These are phyloP conservation scores for Ranitomeya imitator DNA, from an alignment of 2,113 vertebrate species.

Conservation along the genomic window DNA sequence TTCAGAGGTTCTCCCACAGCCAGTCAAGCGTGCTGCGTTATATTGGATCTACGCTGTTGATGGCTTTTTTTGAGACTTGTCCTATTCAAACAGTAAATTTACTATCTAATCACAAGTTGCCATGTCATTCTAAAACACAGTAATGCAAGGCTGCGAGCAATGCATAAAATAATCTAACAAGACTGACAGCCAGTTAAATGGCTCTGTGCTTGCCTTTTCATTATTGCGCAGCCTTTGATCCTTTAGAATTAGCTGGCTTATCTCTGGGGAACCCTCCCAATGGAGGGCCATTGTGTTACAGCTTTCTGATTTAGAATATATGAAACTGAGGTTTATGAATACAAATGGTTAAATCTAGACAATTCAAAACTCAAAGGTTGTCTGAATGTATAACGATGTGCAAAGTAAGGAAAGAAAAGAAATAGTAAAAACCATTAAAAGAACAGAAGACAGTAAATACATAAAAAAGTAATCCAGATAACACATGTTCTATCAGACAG, in stretches of 20 bases:
- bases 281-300: background rate
- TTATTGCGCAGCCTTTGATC: constrained; percentile 59
- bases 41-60: constrained; percentile 60
- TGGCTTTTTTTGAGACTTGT: constrained; percentile 60
- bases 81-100: constrained; percentile 67
- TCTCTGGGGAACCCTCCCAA: constrained; percentile 45
- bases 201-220: constrained; percentile 59
- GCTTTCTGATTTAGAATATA: constrained; percentile 22
- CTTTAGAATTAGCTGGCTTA: constrained; percentile 55
- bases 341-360: constrained; percentile 32
- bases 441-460: background rate
- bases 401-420: constrained; percentile 19
- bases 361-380: constrained; percentile 14
- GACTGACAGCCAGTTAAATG: constrained; percentile 62
- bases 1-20: constrained; percentile 57
- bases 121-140: constrained; percentile 63
- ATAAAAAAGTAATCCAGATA: background rate
- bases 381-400: background rate
- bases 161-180: constrained; percentile 60
- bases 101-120: constrained; percentile 65
- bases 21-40: constrained; percentile 58
- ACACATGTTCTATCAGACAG: background rate
- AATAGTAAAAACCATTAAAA: constrained; percentile 26
- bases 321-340: background rate
- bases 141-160: constrained; percentile 59